Evolutionary conservation across 2,797 vertebrate species (phyloP), one percentile per base, ranked within the genome.

Genomic region (Lepus townsendii): DNA sequence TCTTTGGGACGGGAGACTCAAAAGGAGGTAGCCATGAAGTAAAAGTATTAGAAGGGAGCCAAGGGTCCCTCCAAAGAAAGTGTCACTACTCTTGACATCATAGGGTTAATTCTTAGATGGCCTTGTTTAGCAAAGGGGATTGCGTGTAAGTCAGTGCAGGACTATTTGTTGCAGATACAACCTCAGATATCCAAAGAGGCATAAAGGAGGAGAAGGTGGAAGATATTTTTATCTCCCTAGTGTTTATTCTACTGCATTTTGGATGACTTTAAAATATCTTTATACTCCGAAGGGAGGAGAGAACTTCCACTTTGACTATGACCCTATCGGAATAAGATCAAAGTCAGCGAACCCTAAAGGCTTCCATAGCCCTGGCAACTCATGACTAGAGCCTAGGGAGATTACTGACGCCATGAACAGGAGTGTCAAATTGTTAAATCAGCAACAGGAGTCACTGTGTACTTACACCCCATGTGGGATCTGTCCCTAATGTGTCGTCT

Each of bases 41-140:
- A 75, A 91, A 93, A 78, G 52, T 69, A 83, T 87, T 57, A 91
- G 54, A 91, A 94, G 85, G 26, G n/a, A 84, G 12, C 5, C 52
- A 95, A 90, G 50, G 12, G 0, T 66, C 88, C 62, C 63, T 92
- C 26, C 50, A 92, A 50, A 83, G 71, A 62, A 85, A 92, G 47
- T 65, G 26, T 47, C 32, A 83, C 27, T 13, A 93, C 68, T 13
- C 86, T n/a, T 32, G 26, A 32, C 26, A 92, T 62, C 17, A 42
- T 83, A 2, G 38, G 26, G 52, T n/a, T 89, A 96, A 89, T 86
- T 10, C 20, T 86, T 52, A 78, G 30, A 69, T 38, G 63, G 38
- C 30, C n/a, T 66, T 91, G 27, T 89, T 86, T 96, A 82, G 73
- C 72, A 93, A 20, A 92, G 42, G 22, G 26, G n/a, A 73, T 26